Conservation (phyloP, 2,888 invertebrate genomes). For the Sarcophaga rosellei region DNA sequence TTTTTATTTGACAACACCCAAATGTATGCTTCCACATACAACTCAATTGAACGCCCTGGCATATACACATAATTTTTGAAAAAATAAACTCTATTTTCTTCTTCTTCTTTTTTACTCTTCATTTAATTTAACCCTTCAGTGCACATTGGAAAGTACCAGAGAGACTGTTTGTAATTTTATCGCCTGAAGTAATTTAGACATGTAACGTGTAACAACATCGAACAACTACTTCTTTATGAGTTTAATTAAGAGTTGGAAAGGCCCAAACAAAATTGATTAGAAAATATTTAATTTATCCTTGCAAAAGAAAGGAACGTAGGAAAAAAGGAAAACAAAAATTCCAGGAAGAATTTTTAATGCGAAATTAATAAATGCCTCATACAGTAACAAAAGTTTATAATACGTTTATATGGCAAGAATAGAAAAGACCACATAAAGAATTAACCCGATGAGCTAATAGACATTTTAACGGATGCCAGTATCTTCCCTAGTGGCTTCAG, state of each 20-base stretch:
- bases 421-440: no score
- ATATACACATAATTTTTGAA: neutral
- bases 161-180: neutral
- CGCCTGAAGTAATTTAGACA: neutral
- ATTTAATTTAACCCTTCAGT: constrained; percentile 21
- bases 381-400: no score
- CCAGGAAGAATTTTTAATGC: neutral
- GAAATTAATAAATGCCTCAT: no score
- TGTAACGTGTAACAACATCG: neutral
- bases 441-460: no score
- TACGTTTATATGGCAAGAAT: no score
- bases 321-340: neutral
- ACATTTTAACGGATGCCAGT: neutral
- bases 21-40: constrained; percentile 69
- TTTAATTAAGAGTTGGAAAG: neutral
- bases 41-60: neutral
- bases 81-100: neutral
- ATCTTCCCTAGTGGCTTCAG: neutral
- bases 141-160: neutral
- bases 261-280: neutral
- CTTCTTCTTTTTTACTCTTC: neutral
- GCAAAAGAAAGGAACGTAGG: neutral
- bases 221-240: neutral
- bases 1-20: constrained; percentile 78
- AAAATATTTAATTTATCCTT: neutral